Conservation (phyloP, 2,888 invertebrate species). For the Byasa hedistus region DNA sequence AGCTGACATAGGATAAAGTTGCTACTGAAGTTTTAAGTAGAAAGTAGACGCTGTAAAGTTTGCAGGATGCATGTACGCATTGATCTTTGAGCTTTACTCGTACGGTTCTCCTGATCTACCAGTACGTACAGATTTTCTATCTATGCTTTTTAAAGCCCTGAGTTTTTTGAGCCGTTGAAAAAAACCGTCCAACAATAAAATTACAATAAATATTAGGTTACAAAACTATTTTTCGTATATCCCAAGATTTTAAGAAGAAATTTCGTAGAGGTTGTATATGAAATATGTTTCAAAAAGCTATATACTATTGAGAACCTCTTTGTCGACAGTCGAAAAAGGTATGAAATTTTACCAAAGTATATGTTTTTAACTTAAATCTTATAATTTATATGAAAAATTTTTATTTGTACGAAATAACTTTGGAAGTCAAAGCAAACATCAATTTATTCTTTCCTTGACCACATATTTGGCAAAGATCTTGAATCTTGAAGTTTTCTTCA, state of each 20-base stretch:
- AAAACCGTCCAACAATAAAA: no score
- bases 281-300: no score
- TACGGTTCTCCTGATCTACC: neutral
- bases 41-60: slow-evolving; percentile 29
- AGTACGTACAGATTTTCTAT: neutral
- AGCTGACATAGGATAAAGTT: slow-evolving; percentile 28
- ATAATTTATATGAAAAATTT: neutral
- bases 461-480: slow-evolving; percentile 27
- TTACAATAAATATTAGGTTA: no score
- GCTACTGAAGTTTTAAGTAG: slow-evolving; percentile 26
- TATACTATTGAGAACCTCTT: no score
- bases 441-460: slow-evolving; percentile 25
- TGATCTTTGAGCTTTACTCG: slow-evolving; percentile 26
- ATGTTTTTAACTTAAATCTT: neutral
- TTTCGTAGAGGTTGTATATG: no score
- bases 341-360: neutral
- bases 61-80: slow-evolving; percentile 25
- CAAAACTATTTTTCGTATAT: no score
- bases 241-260: no score
- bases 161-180: no score
- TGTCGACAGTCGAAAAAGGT: no score
- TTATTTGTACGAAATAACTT: slow-evolving; percentile 2
- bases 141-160: no score
- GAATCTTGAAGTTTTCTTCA: slow-evolving; percentile 15
- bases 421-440: slow-evolving; percentile 20